phyloP scores from a whole-genome alignment of 2,888 invertebrate genomes.

The Epiblema foenella region DNA sequence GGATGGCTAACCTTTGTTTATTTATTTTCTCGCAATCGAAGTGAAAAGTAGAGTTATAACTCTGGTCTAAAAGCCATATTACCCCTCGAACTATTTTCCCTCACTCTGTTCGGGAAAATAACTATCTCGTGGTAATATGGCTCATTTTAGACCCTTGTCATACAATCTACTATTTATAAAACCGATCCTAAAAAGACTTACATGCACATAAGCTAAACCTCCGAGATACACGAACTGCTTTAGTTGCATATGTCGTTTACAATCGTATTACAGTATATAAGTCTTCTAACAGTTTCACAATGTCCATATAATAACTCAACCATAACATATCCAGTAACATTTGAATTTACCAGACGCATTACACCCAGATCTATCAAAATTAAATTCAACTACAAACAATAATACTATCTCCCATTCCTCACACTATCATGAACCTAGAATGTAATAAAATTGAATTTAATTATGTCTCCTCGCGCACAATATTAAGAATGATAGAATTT shows the following conservation, averaged over 20 bases:
- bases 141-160: too few species aligned
- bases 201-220: too few species aligned
- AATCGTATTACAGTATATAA: not conserved
- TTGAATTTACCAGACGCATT: not conserved
- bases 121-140: too few species aligned
- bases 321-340: conserved; percentile 4
- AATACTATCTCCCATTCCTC: not conserved
- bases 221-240: not conserved
- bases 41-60: too few species aligned
- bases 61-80: too few species aligned
- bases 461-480: conserved; percentile 26
- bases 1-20: too few species aligned
- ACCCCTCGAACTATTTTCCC: too few species aligned
- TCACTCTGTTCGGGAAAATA: too few species aligned
- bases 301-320: not conserved
- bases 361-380: not conserved
- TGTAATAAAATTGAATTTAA: conserved; percentile 31
- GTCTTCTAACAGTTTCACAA: not conserved
- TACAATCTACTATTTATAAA: too few species aligned
- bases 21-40: too few species aligned
- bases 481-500: conserved; percentile 60
- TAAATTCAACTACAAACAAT: not conserved
- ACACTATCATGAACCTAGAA: conserved; percentile 7
- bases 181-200: too few species aligned
- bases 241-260: not conserved